Percentiles rank a stretch among this genome's conserved stretches.
Evolutionary conservation across 1,140 invertebrate species (phyloP).

Genomic region (Diorhabda elongata): DNA sequence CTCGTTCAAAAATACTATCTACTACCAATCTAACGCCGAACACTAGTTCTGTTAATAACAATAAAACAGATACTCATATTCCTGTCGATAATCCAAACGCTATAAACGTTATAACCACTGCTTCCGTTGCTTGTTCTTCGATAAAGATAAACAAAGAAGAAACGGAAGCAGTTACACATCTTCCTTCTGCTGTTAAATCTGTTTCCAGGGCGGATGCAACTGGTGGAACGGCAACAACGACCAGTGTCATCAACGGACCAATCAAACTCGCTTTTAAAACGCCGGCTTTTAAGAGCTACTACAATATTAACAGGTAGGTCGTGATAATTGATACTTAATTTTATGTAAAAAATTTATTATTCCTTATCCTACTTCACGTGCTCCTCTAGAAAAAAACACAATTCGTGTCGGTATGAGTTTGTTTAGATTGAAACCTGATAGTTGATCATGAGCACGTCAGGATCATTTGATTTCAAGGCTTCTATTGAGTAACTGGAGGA

Average conservation of each 20-base stretch:
- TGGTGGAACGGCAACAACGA: constrained; percentile 9
- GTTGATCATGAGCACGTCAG: too few species aligned
- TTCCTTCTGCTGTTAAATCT: constrained; percentile 27
- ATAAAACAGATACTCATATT: neutral
- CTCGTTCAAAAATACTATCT: constrained; percentile 5
- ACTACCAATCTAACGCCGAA: constrained; percentile 17
- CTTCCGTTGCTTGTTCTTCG: constrained; percentile 31
- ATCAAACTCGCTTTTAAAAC: constrained; percentile 47
- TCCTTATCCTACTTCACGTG: too few species aligned
- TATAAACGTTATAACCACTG: constrained; percentile 43
- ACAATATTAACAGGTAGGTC: constrained; percentile 43
- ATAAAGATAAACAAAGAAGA: constrained; percentile 21
- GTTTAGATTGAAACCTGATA: too few species aligned
- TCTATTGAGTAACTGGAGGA: too few species aligned
- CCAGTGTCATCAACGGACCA: constrained; percentile 41
- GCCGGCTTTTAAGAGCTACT: constrained; percentile 42
- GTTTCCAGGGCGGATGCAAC: constrained; percentile 25
- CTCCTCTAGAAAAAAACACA: too few species aligned
- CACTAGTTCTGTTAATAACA: neutral
- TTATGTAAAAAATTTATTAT: neutral
- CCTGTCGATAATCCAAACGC: constrained; percentile 43
- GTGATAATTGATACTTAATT: neutral
- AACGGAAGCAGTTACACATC: constrained; percentile 9
- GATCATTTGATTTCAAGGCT: too few species aligned
- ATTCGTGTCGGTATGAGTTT: too few species aligned